phyloP scores from a whole-genome alignment of 37 sponge, comb jelly and placozoan genomes.

The Dysidea cf. avara region DNA sequence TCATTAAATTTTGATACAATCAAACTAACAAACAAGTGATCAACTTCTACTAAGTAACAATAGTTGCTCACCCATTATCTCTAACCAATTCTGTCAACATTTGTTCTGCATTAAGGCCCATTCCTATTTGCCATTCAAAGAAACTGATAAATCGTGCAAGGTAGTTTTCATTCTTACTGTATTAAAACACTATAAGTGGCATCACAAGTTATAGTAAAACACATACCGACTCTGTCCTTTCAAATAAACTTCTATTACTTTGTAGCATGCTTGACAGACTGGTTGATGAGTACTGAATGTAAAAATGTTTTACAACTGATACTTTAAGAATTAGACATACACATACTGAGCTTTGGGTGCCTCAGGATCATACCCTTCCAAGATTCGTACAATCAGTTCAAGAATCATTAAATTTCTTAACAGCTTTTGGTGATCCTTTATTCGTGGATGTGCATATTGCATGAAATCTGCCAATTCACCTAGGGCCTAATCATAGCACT shows the following conservation, averaged over 20 bases:
- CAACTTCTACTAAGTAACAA: constrained; percentile 14
- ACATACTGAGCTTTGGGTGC: constrained; percentile 10
- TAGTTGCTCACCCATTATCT: constrained; percentile 57
- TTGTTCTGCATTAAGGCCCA: constrained; percentile 79
- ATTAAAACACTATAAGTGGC: no score
- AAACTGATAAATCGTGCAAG: constrained; percentile 56
- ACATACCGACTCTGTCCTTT: constrained; percentile 55
- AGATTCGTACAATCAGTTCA: constrained; percentile 42
- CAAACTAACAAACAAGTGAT: no score
- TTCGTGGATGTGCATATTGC: constrained; percentile 1
- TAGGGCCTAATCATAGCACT: constrained; percentile 15
- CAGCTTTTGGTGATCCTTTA: constrained; percentile 72
- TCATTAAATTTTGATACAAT: constrained; percentile 36
- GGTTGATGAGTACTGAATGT: not conserved
- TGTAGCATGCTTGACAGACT: constrained; percentile 33
- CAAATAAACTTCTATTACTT: constrained; percentile 39
- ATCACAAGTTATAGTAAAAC: not conserved
- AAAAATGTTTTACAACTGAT: not conserved
- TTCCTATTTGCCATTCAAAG: constrained; percentile 49
- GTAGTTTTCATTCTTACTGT: constrained; percentile 74
- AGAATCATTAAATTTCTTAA: constrained; percentile 67
- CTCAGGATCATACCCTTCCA: constrained; percentile 23
- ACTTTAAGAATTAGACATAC: not conserved
- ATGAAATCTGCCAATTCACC: constrained; percentile 20
- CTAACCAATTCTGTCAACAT: constrained; percentile 79